Base-by-base conservation (phyloP, 2,888 invertebrate species). In the Pollenia griseotomentosa region DNA sequence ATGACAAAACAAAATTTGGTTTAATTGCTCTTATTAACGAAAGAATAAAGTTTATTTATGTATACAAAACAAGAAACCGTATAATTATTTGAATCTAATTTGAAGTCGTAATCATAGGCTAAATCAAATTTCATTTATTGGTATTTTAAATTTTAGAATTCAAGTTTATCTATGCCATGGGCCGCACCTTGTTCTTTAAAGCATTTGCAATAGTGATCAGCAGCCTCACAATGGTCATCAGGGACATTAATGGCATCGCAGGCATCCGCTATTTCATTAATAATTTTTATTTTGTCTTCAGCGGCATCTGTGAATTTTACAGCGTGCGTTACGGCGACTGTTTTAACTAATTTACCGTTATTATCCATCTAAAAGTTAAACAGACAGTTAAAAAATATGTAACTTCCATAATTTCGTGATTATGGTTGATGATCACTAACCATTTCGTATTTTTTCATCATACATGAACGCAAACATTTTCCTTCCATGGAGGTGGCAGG, bases 181-280 rank as follows among this genome's bases (percentile, higher is more conserved):
- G 90, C 89, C 0, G 16, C 8, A 12, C 89, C 90, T 77, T 91
- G 89, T 2, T 83, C 42, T 46, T 85, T 88, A 51, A 92, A 90
- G 74, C 92, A 92, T 42, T 71, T 65, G 14, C 90, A 81, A 65
- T 91, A 92, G 2, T 77, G 68, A 51, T 90, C 92, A 40, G 92
- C 92, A 2, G 92, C 92, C 59, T 92, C 92, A 71, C 92, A 92
- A 23, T 89, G 90, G 80, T 92, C 90, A 19, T 83, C 88, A 0
- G 90, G 84, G 14, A 92, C 90, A 3, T 55, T 14, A 42, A 90
- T 86, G 0, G 61, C 86, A 2, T 78, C 83, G 71, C 92, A 92
- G 5, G 57, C 73, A 19, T 90, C 90, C 0, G 89, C 87, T 10
- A 92, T 90, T 77, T 91, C 90, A 1, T 85, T 48, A 14, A 89